Percentiles rank a stretch among this genome's conserved stretches.
phyloP scores from a whole-genome alignment of 2,113 vertebrate genomes.

The Platysternon megacephalum region DNA sequence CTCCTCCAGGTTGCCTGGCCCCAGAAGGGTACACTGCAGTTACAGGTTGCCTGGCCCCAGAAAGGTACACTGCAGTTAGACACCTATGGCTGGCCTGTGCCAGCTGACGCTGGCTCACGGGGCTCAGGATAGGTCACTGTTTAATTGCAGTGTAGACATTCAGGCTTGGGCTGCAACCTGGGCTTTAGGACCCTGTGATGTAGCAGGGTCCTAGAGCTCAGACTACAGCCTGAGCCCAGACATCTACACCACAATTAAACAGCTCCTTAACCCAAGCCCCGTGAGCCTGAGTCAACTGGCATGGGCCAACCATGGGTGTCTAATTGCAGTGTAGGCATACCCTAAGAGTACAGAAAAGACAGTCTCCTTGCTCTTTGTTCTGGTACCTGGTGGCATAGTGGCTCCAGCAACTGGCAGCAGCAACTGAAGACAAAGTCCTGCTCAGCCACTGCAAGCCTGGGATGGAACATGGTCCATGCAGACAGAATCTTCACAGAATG shows the following conservation, averaged over 20 bases:
- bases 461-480: neutral
- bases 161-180: neutral
- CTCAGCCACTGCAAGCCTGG: neutral
- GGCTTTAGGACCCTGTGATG: neutral
- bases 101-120: too few relatives aligned
- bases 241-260: neutral
- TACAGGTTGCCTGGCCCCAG: neutral
- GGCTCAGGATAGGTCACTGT: neutral
- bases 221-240: neutral
- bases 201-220: neutral
- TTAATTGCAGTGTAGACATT: neutral
- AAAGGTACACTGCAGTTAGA: neutral
- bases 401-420: neutral
- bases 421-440: neutral
- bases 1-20: neutral
- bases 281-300: neutral
- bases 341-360: neutral
- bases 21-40: neutral
- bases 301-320: neutral
- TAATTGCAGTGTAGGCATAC: neutral
- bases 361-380: neutral
- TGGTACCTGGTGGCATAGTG: neutral
- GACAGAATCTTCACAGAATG: conserved; percentile 14
- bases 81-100: too few relatives aligned
- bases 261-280: neutral